Conservation (phyloP, 2,888 invertebrate species). For the Thera britannica region DNA sequence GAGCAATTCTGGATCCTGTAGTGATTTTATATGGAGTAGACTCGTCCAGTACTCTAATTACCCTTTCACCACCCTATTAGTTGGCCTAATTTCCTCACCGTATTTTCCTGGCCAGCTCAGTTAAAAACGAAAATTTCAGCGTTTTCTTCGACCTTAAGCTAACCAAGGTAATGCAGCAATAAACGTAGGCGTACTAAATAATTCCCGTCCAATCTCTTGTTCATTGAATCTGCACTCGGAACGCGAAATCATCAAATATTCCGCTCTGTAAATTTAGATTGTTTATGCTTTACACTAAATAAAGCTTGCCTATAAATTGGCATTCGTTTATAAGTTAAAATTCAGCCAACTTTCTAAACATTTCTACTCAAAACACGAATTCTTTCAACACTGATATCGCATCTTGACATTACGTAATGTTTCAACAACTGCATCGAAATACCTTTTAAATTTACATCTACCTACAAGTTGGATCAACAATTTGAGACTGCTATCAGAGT, state of each 20-base stretch:
- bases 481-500: neutral
- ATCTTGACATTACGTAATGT: conserved; percentile 32
- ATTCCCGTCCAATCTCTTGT: conserved; percentile 39
- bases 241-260: conserved; percentile 33
- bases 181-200: conserved; percentile 33
- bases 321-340: conserved; percentile 11
- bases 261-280: conserved; percentile 20
- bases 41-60: too few species aligned
- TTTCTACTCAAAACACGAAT: conserved; percentile 37
- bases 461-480: neutral
- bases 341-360: conserved; percentile 36
- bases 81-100: too few species aligned
- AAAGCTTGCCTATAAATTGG: too few species aligned
- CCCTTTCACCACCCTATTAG: too few species aligned
- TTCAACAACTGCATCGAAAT: conserved; percentile 30
- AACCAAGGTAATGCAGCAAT: conserved; percentile 33
- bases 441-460: neutral
- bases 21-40: too few species aligned
- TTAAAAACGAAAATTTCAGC: neutral
- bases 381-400: conserved; percentile 29
- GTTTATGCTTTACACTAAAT: conserved; percentile 8
- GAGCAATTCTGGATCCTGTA: too few species aligned
- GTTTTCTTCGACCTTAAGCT: conserved; percentile 18
- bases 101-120: neutral
- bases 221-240: conserved; percentile 19